Evolutionary conservation across 2,797 vertebrate genomes (phyloP), one percentile per base, ranked within the genome.

Genomic region (Darevskia mixta): DNA sequence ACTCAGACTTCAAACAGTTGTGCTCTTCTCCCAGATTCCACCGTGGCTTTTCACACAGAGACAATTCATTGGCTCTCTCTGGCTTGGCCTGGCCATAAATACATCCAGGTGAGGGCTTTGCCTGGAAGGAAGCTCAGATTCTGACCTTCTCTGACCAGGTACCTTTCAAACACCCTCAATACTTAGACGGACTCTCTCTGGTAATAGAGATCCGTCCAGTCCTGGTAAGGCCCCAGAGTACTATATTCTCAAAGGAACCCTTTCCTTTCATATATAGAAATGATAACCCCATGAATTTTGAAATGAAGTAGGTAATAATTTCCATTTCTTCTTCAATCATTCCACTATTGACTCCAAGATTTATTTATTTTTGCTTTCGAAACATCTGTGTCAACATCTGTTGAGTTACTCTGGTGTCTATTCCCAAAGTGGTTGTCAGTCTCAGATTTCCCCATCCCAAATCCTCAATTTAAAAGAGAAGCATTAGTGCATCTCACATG

Each of bases 311-410:
- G 27, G 41, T 67, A 25, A 20, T 0, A 4, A 29, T 18, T 32
- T 45, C 8, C 0, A 0, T 13, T 5, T 38, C 23, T 35, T 38
- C 45, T 88, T 93, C 87, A 87, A 78, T 83, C 82, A 27, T 25
- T 2, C 5, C 75, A 76, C 79, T 83, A 27, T 73, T 3, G 3
- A 32, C 49, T 49, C 11, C 49, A 49, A 49, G 11, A 49, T 49
- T 49, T 49, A 4, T 49, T 49, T 13, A 11, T 49, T 61, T 15
- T 91, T 75, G 27, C 55, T 13, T 87, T 41, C 58, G 1, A 83
- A 93, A 91, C 23, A 87, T 82, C 91, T 90, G 90, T 88, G 83
- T 67, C 78, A 90, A 89, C 41, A 90, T 91, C 92, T 91, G 86
- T 35, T 88, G 23, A 66, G 23, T 77, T 85, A 72, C 79, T 66